phyloP scores from a whole-genome alignment of 1,140 invertebrate species.

The Scylla paramamosain region DNA sequence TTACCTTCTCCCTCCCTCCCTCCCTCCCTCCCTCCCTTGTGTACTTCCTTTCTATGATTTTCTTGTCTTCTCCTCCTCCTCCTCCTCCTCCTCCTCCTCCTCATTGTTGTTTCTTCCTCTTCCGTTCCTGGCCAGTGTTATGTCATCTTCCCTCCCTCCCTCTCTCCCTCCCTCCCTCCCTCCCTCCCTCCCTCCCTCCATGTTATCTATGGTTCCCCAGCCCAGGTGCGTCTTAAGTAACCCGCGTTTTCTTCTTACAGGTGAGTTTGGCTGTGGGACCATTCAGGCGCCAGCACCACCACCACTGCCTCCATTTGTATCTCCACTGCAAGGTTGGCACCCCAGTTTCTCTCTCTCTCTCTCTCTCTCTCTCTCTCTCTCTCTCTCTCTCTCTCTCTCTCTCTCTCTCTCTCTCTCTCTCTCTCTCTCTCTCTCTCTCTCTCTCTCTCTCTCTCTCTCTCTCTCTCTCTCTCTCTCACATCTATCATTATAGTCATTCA shows the following conservation, averaged over 20 bases:
- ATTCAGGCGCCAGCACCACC: no score
- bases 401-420: not conserved
- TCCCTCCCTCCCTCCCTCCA: not conserved
- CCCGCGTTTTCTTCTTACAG: no score
- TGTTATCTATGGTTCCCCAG: not conserved
- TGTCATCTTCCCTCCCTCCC: not conserved
- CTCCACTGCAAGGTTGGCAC: no score
- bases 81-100: constrained; percentile 15
- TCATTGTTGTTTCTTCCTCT: not conserved
- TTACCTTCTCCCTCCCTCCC: no score
- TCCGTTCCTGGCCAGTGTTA: not conserved
- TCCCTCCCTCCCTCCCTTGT: not conserved
- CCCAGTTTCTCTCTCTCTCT: not conserved
- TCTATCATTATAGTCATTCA: no score
- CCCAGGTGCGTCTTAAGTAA: no score
- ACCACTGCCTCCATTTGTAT: no score
- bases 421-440: not conserved
- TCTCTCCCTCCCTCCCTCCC: not conserved
- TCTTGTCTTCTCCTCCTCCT: not conserved
- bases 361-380: not conserved
- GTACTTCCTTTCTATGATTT: not conserved
- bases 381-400: not conserved
- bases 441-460: no score
- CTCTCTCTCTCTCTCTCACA: not conserved
- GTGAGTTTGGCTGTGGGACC: no score